A percentile compares a stretch with the other conserved stretches of the same genome.
Conservation (phyloP, 2,797 vertebrate species). For the Liasis olivaceus region DNA sequence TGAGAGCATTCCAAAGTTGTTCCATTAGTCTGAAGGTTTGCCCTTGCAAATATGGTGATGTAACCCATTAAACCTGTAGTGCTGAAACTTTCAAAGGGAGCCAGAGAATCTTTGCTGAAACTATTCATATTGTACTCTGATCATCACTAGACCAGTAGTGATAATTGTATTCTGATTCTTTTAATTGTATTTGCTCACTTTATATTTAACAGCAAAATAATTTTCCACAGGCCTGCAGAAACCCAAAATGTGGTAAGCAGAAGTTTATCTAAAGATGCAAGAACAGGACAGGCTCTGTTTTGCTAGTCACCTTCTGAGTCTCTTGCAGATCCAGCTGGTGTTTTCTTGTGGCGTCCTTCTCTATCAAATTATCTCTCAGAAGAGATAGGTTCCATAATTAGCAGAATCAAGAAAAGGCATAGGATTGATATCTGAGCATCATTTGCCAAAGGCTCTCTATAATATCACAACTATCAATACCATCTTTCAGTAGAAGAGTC, state of each 20-base stretch:
- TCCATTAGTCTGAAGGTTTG: too few relatives aligned
- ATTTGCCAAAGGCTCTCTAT: not conserved
- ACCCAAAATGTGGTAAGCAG: not conserved
- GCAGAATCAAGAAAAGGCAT: not conserved
- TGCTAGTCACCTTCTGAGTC: not conserved
- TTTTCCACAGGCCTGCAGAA: not conserved
- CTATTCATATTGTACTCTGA: too few relatives aligned
- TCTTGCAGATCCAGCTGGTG: not conserved
- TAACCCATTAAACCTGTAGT: too few relatives aligned
- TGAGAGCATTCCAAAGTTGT: too few relatives aligned
- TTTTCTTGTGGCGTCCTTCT: not conserved
- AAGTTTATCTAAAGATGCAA: too few relatives aligned
- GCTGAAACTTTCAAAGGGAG: too few relatives aligned
- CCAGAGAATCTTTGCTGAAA: too few relatives aligned
- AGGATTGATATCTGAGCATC: not conserved
- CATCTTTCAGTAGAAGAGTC: not conserved
- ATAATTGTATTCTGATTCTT: too few relatives aligned
- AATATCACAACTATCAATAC: not conserved
- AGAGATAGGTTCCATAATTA: conserved; percentile 15
- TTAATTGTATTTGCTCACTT: too few relatives aligned
- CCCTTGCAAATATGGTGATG: too few relatives aligned
- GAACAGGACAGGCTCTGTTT: not conserved
- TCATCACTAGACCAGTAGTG: too few relatives aligned
- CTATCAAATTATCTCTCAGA: not conserved
- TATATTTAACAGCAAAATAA: too few relatives aligned